A percentile compares a stretch with the other conserved stretches of the same genome.
Evolutionary conservation across 2,113 vertebrate species (phyloP).

Genomic region (Podocnemis expansa): DNA sequence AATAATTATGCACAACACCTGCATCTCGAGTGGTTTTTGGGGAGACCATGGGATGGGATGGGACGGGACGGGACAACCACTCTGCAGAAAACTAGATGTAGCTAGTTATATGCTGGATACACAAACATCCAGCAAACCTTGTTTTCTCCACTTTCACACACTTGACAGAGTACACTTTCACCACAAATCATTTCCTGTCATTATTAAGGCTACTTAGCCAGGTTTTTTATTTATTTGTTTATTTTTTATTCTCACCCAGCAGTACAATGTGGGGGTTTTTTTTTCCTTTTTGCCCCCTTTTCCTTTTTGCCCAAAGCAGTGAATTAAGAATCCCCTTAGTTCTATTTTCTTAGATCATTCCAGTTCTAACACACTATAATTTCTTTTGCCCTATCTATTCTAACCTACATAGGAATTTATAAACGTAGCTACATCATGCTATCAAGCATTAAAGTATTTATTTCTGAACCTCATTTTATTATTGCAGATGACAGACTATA

Average conservation of each 20-base stretch:
- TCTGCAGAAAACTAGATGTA: neutral
- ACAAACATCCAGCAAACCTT: slow-evolving; percentile 54
- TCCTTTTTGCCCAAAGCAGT: neutral
- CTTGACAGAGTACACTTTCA: slow-evolving; percentile 55
- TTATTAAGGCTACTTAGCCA: slow-evolving; percentile 63
- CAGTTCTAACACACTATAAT: neutral
- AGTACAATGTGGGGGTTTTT: no score
- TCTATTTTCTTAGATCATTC: neutral
- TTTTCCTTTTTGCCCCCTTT: neutral
- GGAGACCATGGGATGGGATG: neutral
- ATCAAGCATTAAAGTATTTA: neutral
- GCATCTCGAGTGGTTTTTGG: neutral
- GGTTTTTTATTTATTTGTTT: no score
- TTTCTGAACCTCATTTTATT: neutral
- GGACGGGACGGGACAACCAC: neutral
- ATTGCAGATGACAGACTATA: neutral
- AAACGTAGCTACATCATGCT: neutral
- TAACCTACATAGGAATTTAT: neutral
- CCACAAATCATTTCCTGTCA: slow-evolving; percentile 48
- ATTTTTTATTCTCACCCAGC: slow-evolving; percentile 7
- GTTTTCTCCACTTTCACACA: slow-evolving; percentile 67
- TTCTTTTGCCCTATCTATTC: neutral
- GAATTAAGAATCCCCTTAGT: neutral
- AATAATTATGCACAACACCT: neutral
- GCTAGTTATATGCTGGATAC: slow-evolving; percentile 20